phyloP scores from a whole-genome alignment of 2,797 vertebrate species.

The Coendou prehensilis region DNA sequence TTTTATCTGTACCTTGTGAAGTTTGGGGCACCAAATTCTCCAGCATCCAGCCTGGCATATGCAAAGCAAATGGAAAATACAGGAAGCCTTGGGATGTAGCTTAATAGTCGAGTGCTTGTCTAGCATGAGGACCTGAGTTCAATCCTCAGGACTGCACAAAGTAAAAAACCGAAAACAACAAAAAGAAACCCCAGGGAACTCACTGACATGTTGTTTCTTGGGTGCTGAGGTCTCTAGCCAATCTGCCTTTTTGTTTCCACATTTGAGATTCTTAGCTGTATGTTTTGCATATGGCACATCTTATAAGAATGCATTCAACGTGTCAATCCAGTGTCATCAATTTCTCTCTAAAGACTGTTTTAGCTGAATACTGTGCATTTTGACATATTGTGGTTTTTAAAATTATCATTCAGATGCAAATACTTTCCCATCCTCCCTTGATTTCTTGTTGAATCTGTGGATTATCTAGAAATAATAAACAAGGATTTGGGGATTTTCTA shows the following conservation, averaged over 20 bases:
- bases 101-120: too few relatives aligned
- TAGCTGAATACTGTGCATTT: neutral
- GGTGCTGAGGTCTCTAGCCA: neutral
- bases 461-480: neutral
- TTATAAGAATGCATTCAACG: neutral
- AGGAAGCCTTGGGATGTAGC: neutral
- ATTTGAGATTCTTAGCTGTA: neutral
- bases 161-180: neutral
- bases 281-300: neutral
- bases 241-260: neutral
- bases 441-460: neutral
- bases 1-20: neutral
- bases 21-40: neutral
- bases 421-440: neutral
- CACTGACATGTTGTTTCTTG: neutral
- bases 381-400: neutral
- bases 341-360: neutral
- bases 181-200: neutral
- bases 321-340: neutral
- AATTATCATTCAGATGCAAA: neutral
- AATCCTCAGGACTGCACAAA: neutral
- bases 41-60: neutral
- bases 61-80: neutral
- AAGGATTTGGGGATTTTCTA: neutral
- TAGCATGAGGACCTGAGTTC: neutral